A percentile compares a stretch with the other conserved stretches of the same genome.
These are phyloP conservation scores for Siderastrea siderea DNA, from an alignment of 92 coral and sea anemone genomes.

Conservation along the genomic window DNA sequence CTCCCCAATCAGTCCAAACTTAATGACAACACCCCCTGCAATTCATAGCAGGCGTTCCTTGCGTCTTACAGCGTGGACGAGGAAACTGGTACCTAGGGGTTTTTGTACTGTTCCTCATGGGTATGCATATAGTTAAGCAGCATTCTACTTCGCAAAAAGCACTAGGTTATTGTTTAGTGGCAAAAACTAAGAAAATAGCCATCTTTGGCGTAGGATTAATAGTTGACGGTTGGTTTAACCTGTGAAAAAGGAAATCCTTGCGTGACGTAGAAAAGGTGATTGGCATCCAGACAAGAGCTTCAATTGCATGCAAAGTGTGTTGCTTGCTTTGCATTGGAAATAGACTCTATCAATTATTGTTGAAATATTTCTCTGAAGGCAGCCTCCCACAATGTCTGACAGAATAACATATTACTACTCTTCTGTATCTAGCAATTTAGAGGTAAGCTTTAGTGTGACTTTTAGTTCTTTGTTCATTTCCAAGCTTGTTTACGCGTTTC, in stretches of 20 bases:
- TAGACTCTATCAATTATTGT: not conserved
- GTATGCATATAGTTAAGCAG: not conserved
- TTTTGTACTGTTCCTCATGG: not conserved
- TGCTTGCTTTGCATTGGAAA: not conserved
- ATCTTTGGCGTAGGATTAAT: slow-evolving; percentile 15
- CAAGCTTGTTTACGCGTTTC: not conserved
- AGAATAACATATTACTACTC: slow-evolving; percentile 60
- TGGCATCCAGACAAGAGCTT: slow-evolving; percentile 18
- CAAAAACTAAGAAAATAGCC: not conserved
- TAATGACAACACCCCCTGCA: slow-evolving; percentile 41
- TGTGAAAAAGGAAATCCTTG: slow-evolving; percentile 11
- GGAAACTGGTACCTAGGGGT: not conserved
- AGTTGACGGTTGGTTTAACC: slow-evolving; percentile 5
- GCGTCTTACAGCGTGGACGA: not conserved
- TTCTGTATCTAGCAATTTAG: slow-evolving; percentile 74
- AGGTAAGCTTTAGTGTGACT: slow-evolving; percentile 56
- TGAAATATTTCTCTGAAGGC: not conserved
- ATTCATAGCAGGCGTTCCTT: slow-evolving; percentile 44
- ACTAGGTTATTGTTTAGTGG: not conserved
- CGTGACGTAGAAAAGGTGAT: slow-evolving; percentile 29
- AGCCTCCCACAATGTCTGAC: slow-evolving; percentile 31
- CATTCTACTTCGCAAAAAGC: not conserved
- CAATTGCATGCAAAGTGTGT: not conserved
- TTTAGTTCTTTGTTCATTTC: not conserved
- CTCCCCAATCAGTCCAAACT: too few species aligned